A percentile compares a stretch with the other conserved stretches of the same genome.
phyloP scores from a whole-genome alignment of 2,113 vertebrate genomes.

The Varanus komodoensis region DNA sequence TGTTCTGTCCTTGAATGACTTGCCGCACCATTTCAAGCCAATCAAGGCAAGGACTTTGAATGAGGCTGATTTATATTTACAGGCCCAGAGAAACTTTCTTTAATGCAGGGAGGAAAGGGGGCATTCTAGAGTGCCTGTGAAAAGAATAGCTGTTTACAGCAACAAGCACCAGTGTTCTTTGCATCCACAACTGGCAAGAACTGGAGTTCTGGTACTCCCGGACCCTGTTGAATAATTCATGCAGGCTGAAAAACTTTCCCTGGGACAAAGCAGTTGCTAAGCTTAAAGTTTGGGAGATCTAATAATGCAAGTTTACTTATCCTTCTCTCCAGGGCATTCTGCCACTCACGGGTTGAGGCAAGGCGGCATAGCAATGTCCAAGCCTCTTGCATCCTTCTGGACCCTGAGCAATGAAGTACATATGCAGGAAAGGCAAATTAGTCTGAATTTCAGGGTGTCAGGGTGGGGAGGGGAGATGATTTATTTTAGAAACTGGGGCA shows the following conservation, averaged over 20 bases:
- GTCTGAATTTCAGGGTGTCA: no score
- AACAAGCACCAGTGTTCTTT: conserved; percentile 77
- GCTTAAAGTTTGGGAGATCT: conserved; percentile 80
- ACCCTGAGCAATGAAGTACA: conserved; percentile 70
- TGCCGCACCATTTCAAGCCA: conserved; percentile 41
- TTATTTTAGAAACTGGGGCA: conserved; percentile 11
- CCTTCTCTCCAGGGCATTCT: conserved; percentile 79
- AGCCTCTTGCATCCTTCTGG: conserved; percentile 68
- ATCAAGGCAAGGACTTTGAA: conserved; percentile 38
- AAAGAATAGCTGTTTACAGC: conserved; percentile 80
- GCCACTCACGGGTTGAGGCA: conserved; percentile 76
- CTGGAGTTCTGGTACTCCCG: conserved; percentile 76
- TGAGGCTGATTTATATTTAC: conserved; percentile 62
- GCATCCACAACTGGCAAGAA: conserved; percentile 79
- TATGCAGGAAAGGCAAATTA: conserved; percentile 61
- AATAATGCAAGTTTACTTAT: conserved; percentile 87
- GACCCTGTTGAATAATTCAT: conserved; percentile 82
- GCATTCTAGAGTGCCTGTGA: conserved; percentile 67
- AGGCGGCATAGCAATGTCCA: conserved; percentile 70
- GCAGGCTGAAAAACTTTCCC: conserved; percentile 79
- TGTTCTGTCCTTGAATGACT: conserved; percentile 44
- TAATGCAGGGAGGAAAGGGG: conserved; percentile 50
- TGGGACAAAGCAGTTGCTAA: conserved; percentile 97
- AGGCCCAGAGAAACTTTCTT: conserved; percentile 64
- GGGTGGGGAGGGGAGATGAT: conserved; percentile 27